phyloP scores from a whole-genome alignment of 2,113 vertebrate species.

The Poeciliopsis turrubarensis region DNA sequence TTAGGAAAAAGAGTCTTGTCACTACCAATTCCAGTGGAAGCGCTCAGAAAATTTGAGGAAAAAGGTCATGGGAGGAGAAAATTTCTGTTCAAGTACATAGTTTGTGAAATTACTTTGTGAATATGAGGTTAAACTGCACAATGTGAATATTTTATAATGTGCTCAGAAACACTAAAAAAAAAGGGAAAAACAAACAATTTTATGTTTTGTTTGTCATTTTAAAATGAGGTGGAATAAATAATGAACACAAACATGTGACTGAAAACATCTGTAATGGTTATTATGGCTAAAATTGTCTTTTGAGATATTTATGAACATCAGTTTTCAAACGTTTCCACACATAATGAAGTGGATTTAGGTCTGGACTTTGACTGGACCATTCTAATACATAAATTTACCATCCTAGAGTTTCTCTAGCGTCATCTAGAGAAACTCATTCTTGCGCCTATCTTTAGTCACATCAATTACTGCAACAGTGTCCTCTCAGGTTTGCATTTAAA shows the following conservation, averaged over 20 bases:
- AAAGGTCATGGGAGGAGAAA: constrained; percentile 12
- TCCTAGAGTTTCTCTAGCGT: no score
- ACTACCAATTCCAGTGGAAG: constrained; percentile 34
- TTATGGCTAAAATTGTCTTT: no score
- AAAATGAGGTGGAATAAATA: background rate
- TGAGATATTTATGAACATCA: background rate
- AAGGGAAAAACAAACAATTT: background rate
- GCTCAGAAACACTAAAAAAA: background rate
- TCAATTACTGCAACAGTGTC: no score
- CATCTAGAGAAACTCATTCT: no score
- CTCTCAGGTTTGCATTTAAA: no score
- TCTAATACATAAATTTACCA: no score
- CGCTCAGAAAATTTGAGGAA: constrained; percentile 6
- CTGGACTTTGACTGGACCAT: background rate
- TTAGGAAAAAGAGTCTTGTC: constrained; percentile 52
- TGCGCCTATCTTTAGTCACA: no score
- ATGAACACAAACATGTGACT: background rate
- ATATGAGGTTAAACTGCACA: constrained; percentile 21
- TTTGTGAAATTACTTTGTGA: constrained; percentile 24
- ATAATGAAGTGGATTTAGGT: background rate
- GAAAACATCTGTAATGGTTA: background rate
- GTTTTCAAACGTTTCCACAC: background rate
- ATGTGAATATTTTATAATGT: background rate
- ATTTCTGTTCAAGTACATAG: constrained; percentile 12
- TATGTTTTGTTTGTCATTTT: background rate